Conservation (phyloP, 37 sponge, comb jelly and placozoan species). For the Bolinopsis microptera region DNA sequence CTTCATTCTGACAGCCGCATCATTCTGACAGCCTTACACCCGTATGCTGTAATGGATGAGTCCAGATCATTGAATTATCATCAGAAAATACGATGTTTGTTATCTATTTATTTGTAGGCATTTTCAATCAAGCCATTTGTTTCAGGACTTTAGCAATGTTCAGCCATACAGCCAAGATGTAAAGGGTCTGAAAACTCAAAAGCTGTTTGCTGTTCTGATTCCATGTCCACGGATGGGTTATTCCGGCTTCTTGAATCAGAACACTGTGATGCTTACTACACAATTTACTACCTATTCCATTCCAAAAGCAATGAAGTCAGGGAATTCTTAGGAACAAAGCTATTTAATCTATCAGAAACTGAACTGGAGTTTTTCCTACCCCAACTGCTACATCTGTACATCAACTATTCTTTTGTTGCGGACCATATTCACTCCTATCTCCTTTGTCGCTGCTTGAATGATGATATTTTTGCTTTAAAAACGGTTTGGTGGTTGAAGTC, state of each 20-base stretch:
- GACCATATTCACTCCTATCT: not conserved
- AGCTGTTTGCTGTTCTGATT: not conserved
- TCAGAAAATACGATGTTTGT: no score
- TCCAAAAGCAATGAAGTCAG: conserved; percentile 14
- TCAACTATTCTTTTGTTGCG: conserved; percentile 26
- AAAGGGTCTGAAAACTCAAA: not conserved
- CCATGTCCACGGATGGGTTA: conserved; percentile 14
- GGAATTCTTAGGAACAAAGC: not conserved
- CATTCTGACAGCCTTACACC: no score
- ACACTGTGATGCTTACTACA: not conserved
- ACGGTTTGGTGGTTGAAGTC: conserved; percentile 28
- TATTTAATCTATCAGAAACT: not conserved
- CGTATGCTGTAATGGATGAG: no score
- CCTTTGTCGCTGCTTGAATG: conserved; percentile 18
- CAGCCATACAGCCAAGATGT: not conserved
- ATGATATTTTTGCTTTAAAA: conserved; percentile 33
- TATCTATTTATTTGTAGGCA: no score
- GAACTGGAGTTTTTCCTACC: conserved; percentile 39
- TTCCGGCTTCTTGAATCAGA: conserved; percentile 34
- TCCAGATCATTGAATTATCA: no score
- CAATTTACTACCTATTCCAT: conserved; percentile 26
- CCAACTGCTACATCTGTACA: conserved; percentile 30
- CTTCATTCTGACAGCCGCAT: no score
- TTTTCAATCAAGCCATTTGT: no score
- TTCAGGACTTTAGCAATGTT: no score